phyloP scores from a whole-genome alignment of 2,888 invertebrate species.

The Clanis bilineata region DNA sequence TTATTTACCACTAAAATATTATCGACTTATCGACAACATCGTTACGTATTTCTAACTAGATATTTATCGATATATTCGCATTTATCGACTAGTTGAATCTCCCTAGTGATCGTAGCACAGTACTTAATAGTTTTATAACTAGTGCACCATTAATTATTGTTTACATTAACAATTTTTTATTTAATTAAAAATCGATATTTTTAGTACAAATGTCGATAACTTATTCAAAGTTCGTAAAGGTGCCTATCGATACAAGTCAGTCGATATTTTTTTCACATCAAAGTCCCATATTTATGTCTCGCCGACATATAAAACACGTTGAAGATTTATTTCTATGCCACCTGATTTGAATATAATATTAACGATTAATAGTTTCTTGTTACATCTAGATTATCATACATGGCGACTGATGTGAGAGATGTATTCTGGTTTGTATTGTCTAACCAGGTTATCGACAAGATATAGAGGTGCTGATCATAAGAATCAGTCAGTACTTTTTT shows the following conservation, averaged over 20 bases:
- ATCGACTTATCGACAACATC: neutral
- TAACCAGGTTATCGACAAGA: neutral
- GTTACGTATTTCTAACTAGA: neutral
- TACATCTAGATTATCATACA: neutral
- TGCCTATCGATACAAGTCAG: neutral
- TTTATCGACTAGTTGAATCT: neutral
- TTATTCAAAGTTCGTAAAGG: neutral
- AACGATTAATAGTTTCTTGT: neutral
- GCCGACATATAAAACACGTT: neutral
- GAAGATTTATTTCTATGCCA: neutral
- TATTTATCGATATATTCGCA: neutral
- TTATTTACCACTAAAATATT: neutral
- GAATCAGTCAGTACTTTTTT: too few relatives aligned
- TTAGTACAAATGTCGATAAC: neutral
- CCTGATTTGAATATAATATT: too few relatives aligned
- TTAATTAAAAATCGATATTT: neutral
- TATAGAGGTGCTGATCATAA: too few relatives aligned
- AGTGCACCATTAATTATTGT: slow-evolving; percentile 11
- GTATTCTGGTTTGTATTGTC: neutral
- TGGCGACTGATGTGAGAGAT: neutral
- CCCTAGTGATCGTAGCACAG: neutral
- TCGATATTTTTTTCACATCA: neutral
- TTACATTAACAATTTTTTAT: neutral
- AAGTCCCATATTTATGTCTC: neutral
- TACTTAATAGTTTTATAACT: neutral